A percentile compares a stretch with the other conserved stretches of the same genome.
phyloP scores from a whole-genome alignment of 2,797 vertebrate species.

The Monodelphis domestica region DNA sequence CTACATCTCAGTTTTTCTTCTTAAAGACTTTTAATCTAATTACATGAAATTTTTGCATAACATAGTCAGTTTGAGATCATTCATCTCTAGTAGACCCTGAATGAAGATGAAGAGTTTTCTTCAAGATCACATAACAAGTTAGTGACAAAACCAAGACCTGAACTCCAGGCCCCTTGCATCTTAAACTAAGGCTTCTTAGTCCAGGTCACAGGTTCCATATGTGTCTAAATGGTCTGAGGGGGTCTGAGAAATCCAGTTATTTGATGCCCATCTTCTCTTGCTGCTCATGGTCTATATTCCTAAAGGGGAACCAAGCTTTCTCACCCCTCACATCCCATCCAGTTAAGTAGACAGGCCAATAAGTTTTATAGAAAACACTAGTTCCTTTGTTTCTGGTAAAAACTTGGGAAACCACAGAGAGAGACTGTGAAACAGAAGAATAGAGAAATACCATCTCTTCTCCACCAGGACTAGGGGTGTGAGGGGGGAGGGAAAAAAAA shows the following conservation, averaged over 20 bases:
- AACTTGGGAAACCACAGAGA: neutral
- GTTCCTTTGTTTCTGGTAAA: neutral
- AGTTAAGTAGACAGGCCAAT: neutral
- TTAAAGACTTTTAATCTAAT: neutral
- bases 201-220: neutral
- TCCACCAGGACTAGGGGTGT: neutral
- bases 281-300: neutral
- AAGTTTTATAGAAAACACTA: neutral
- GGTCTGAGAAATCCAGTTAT: neutral
- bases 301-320: neutral
- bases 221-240: neutral
- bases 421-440: neutral
- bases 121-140: neutral
- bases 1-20: neutral
- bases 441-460: neutral
- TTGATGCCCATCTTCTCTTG: rapidly evolving
- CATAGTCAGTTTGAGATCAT: neutral
- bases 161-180: neutral
- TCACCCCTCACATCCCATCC: neutral
- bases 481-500: neutral
- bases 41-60: neutral
- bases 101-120: neutral
- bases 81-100: neutral
- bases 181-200: neutral
- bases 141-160: neutral